phyloP scores from a whole-genome alignment of 2,113 vertebrate genomes.

The Nycticryphes semicollaris region DNA sequence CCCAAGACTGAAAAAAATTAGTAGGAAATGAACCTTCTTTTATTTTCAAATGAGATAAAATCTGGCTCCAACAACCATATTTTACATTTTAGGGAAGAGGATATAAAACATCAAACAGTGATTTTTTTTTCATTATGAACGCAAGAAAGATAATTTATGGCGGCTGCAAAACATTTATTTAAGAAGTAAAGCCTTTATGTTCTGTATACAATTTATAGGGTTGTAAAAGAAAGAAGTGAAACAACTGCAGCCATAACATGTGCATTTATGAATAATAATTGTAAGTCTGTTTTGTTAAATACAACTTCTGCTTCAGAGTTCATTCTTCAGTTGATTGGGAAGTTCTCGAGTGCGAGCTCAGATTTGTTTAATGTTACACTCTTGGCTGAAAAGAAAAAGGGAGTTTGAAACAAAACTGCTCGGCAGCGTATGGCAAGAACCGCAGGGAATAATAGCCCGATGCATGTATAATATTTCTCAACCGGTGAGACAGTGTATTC shows the following conservation, averaged over 20 bases:
- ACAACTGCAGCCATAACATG: constrained; percentile 62
- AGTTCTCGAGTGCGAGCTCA: neutral
- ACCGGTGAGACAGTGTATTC: neutral
- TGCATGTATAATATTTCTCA: neutral
- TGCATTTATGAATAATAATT: constrained; percentile 72
- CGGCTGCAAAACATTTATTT: constrained; percentile 65
- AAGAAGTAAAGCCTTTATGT: constrained; percentile 65
- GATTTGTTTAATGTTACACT: neutral
- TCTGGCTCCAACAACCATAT: constrained; percentile 67
- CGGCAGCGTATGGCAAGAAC: neutral
- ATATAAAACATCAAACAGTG: constrained; percentile 62
- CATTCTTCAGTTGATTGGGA: neutral
- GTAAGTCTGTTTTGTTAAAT: constrained; percentile 39
- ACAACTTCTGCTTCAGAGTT: constrained; percentile 35
- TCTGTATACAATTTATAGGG: constrained; percentile 67
- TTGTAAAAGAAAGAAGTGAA: constrained; percentile 64
- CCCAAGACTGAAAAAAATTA: constrained; percentile 51
- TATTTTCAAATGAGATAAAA: constrained; percentile 63
- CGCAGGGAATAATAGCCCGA: neutral
- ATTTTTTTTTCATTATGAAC: constrained; percentile 56
- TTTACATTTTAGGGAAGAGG: constrained; percentile 73
- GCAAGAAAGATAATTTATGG: constrained; percentile 67
- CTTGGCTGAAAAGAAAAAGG: neutral
- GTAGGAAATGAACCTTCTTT: constrained; percentile 64
- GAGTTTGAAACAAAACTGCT: neutral